Evolutionary conservation across 2,797 vertebrate genomes (phyloP).

Genomic region (Miichthys miiuy): DNA sequence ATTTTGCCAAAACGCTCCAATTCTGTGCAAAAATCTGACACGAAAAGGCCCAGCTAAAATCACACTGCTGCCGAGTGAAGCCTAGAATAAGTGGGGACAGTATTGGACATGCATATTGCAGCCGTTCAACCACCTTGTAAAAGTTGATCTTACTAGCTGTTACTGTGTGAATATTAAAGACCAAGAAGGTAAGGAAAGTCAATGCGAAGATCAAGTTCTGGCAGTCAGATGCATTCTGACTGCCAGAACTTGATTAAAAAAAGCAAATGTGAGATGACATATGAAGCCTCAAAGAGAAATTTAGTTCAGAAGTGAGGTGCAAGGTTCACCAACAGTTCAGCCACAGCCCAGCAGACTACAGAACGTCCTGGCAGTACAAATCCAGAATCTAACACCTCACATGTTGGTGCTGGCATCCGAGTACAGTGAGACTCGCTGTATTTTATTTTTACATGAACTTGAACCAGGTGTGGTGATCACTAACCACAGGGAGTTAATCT

Average conservation of each 20-base stretch:
- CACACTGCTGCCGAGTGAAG: not conserved
- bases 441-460: not conserved
- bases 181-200: conserved; percentile 3
- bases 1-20: not conserved
- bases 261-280: conserved; percentile 15
- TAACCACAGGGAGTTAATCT: not conserved
- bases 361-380: not conserved
- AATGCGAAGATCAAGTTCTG: conserved; percentile 5
- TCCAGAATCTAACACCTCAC: not conserved
- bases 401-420: not conserved
- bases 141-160: conserved; percentile 2
- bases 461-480: not conserved
- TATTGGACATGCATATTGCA: not conserved
- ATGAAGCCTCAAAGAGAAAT: not conserved
- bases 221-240: not conserved
- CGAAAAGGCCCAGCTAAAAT: not conserved
- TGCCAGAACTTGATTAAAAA: conserved; percentile 5
- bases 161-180: conserved; percentile 14
- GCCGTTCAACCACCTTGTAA: conserved; percentile 6
- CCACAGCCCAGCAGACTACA: not conserved
- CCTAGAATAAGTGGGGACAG: not conserved
- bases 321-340: conserved; percentile 19
- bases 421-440: not conserved
- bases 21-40: not conserved
- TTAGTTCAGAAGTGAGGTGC: conserved; percentile 1